phyloP scores from a whole-genome alignment of 2,797 vertebrate species.

The Carduelis carduelis region DNA sequence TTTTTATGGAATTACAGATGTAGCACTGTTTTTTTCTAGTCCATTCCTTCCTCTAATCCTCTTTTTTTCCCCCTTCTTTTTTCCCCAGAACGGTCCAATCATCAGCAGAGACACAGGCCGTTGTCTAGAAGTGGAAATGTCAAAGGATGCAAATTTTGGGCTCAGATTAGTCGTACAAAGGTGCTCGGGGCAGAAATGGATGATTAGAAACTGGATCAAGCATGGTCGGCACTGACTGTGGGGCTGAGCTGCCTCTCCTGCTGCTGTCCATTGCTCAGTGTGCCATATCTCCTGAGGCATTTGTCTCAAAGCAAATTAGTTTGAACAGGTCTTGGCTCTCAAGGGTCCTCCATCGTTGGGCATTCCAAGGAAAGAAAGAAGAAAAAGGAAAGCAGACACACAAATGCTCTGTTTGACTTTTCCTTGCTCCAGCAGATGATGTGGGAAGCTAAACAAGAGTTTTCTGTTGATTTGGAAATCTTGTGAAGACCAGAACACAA shows the following conservation, averaged over 20 bases:
- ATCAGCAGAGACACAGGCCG: conserved; percentile 93
- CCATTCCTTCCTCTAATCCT: background rate
- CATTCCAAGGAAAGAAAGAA: background rate
- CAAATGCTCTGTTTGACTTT: background rate
- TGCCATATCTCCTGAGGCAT: background rate
- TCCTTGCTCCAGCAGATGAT: background rate
- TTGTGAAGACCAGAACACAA: background rate
- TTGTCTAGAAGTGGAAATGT: conserved; percentile 96
- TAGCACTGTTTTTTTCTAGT: background rate
- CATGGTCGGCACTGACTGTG: conserved; percentile 85
- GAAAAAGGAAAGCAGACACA: background rate
- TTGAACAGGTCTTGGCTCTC: background rate
- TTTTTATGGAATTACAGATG: background rate
- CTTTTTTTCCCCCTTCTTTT: background rate
- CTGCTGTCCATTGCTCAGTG: background rate
- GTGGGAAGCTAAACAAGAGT: background rate
- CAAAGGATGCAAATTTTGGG: conserved; percentile 95
- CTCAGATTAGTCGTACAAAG: conserved; percentile 93
- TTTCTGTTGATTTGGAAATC: conserved; percentile 5
- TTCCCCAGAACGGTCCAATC: conserved; percentile 88
- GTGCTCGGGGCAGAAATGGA: conserved; percentile 98
- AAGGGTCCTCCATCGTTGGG: background rate
- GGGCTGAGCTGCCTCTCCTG: background rate
- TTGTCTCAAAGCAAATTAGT: background rate
- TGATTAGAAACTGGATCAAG: conserved; percentile 97